phyloP scores from a whole-genome alignment of 1,140 invertebrate genomes.

The Calliopsis andreniformis region DNA sequence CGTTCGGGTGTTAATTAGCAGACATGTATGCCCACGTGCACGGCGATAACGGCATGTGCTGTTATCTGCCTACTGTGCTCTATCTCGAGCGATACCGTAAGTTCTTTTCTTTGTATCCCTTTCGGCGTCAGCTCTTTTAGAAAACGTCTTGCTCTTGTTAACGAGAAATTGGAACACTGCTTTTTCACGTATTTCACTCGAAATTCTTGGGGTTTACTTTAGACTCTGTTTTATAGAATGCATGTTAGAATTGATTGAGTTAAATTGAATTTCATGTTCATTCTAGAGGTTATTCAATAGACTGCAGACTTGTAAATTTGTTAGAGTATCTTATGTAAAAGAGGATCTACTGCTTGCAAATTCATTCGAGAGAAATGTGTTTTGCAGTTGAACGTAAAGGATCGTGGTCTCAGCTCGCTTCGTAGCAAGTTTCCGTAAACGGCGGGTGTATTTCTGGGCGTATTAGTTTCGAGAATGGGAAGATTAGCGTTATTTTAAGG shows the following conservation, averaged over 20 bases:
- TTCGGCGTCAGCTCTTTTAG: not conserved
- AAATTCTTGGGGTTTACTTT: no score
- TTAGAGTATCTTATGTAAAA: no score
- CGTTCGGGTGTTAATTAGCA: slow-evolving; percentile 57
- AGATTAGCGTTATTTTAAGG: slow-evolving; percentile 62
- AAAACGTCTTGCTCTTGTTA: not conserved
- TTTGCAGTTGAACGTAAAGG: slow-evolving; percentile 21
- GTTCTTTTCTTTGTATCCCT: slow-evolving; percentile 53
- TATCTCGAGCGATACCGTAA: slow-evolving; percentile 78
- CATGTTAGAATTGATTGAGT: no score
- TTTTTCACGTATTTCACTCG: no score
- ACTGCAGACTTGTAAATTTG: not conserved
- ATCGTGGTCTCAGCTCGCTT: not conserved
- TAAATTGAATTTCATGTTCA: no score
- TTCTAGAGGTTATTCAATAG: no score
- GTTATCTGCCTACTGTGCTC: slow-evolving; percentile 77
- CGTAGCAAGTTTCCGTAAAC: slow-evolving; percentile 33
- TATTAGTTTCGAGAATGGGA: slow-evolving; percentile 34
- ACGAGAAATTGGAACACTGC: no score
- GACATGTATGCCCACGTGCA: slow-evolving; percentile 78
- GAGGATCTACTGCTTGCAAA: not conserved
- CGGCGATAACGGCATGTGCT: slow-evolving; percentile 79
- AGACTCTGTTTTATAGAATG: no score
- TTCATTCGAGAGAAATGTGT: slow-evolving; percentile 8
- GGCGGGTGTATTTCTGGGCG: slow-evolving; percentile 40